Evolutionary conservation across 2,797 vertebrate species (phyloP).

Genomic region (Trichosurus vulpecula): DNA sequence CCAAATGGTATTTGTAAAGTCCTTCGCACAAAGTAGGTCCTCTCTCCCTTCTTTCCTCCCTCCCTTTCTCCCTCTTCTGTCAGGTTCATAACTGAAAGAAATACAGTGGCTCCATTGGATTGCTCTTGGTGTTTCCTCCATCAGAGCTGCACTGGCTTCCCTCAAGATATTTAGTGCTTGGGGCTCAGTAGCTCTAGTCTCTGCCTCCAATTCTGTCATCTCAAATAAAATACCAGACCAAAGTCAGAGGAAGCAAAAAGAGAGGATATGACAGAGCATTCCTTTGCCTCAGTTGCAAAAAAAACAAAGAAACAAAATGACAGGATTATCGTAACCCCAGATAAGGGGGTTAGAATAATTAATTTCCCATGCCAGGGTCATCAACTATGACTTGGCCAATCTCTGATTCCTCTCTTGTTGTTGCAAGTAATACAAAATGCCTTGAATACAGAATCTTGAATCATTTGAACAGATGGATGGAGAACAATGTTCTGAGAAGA

Average conservation of each 20-base stretch:
- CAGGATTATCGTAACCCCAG: not conserved
- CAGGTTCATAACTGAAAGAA: not conserved
- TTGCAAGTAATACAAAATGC: not conserved
- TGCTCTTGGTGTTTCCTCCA: not conserved
- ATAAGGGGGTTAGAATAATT: not conserved
- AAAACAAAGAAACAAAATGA: not conserved
- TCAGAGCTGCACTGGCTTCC: not conserved
- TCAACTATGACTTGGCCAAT: not conserved
- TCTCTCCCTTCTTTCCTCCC: not conserved
- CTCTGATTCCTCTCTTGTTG: not conserved
- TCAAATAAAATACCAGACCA: not conserved
- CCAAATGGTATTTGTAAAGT: not conserved
- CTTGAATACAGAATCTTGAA: not conserved
- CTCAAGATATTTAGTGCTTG: not conserved
- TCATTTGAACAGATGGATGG: not conserved
- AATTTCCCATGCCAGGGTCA: not conserved
- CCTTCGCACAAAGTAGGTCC: not conserved
- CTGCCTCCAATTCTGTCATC: not conserved
- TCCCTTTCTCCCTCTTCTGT: not conserved
- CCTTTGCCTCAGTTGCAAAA: not conserved
- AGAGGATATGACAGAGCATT: not conserved
- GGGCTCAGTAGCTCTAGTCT: not conserved
- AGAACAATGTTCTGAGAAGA: not conserved
- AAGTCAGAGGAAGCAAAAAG: not conserved
- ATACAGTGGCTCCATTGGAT: not conserved